These are phyloP conservation scores for Elephas maximus DNA, from an alignment of 2,113 vertebrate species.

Conservation along the genomic window DNA sequence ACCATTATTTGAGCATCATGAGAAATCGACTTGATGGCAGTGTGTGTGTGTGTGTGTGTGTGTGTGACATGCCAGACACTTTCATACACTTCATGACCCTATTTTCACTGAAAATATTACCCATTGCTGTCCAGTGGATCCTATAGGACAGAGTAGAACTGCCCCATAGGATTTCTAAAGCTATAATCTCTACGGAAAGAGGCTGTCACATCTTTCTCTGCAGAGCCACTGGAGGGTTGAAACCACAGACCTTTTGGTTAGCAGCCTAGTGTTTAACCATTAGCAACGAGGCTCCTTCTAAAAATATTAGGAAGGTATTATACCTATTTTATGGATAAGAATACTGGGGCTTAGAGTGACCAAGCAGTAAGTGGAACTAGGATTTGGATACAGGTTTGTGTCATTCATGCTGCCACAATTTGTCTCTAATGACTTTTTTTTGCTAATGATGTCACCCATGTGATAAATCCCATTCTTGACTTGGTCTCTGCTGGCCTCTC, in stretches of 20 bases:
- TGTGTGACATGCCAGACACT: not conserved
- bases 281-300: not conserved
- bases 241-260: not conserved
- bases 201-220: not conserved
- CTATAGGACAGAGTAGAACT: no score
- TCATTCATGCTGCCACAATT: not conserved
- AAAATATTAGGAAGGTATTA: not conserved
- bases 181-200: not conserved
- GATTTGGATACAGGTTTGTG: not conserved
- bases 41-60: no score
- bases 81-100: not conserved
- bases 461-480: not conserved
- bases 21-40: no score
- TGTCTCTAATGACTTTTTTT: not conserved
- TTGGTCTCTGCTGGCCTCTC: not conserved
- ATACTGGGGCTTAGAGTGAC: not conserved
- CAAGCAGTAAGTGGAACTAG: not conserved
- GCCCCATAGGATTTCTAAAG: not conserved
- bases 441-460: not conserved
- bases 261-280: not conserved
- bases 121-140: no score
- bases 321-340: not conserved
- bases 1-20: not conserved
- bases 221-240: not conserved
- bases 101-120: not conserved